A percentile compares a stretch with the other conserved stretches of the same genome.
These are phyloP conservation scores for Monodelphis domestica DNA, from an alignment of 2,797 vertebrate genomes.

Conservation along the genomic window DNA sequence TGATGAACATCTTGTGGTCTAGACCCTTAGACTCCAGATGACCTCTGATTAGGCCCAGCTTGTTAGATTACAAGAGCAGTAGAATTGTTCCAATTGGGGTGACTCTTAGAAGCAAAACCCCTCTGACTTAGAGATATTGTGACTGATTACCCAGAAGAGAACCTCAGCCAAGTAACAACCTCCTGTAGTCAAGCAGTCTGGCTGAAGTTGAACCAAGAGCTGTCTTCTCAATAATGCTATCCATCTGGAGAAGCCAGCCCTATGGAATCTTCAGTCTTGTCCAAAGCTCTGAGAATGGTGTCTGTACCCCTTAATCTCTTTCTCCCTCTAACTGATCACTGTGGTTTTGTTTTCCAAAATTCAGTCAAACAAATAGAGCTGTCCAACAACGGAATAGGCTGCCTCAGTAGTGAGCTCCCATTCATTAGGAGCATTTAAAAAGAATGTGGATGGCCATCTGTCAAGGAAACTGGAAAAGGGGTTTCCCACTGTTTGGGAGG, in stretches of 20 bases:
- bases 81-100: neutral
- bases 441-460: neutral
- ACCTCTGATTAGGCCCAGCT: neutral
- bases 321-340: conserved; percentile 8
- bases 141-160: neutral
- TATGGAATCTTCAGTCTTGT: neutral
- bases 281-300: neutral
- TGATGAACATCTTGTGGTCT: neutral
- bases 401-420: conserved; percentile 2
- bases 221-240: neutral
- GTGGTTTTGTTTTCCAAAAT: conserved; percentile 40
- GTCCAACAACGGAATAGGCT: neutral
- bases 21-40: neutral
- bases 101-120: conserved; percentile 1
- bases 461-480: neutral
- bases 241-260: neutral
- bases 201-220: conserved; percentile 1
- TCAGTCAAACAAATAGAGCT: neutral
- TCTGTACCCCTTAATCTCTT: neutral
- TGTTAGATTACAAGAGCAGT: neutral
- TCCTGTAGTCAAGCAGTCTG: conserved; percentile 24
- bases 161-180: neutral
- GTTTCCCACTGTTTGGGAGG: neutral
- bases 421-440: neutral
- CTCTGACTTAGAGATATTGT: neutral